Evolutionary conservation across 1,140 invertebrate genomes (phyloP).

Genomic region (Drosophila neocordata): DNA sequence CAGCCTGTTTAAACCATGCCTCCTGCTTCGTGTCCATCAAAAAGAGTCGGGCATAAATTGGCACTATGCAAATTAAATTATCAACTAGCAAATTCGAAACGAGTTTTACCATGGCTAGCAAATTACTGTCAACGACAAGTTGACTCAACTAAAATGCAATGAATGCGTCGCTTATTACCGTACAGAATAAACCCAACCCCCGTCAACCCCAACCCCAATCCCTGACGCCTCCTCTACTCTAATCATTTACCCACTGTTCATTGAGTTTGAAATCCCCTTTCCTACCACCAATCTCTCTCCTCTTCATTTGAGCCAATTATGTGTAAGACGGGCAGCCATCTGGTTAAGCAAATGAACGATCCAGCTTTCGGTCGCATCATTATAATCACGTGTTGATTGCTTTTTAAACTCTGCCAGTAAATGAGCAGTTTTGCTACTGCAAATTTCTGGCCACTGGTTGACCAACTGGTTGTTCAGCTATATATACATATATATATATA

Average conservation of each 20-base stretch:
- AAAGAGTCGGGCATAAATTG: conserved; percentile 71
- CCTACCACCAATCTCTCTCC: neutral
- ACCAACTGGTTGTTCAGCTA: conserved; percentile 12
- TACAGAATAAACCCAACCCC: conserved; percentile 16
- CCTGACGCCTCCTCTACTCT: conserved; percentile 8
- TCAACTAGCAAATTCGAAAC: conserved; percentile 66
- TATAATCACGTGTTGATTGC: conserved; percentile 81
- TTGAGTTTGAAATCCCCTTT: neutral
- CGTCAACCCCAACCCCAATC: no score
- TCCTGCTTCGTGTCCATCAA: conserved; percentile 64
- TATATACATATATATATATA: neutral
- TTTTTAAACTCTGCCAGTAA: conserved; percentile 68
- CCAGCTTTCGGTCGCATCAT: conserved; percentile 58
- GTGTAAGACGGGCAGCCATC: conserved; percentile 72
- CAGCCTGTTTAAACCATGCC: conserved; percentile 27
- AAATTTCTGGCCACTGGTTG: neutral
- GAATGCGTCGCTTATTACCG: conserved; percentile 64
- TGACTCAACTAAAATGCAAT: conserved; percentile 68
- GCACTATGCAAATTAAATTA: conserved; percentile 82
- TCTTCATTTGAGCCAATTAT: conserved; percentile 54
- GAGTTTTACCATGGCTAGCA: conserved; percentile 62
- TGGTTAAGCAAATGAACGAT: conserved; percentile 48
- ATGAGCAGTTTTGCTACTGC: conserved; percentile 11
- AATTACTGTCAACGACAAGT: conserved; percentile 75
- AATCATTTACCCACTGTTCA: no score